phyloP scores from a whole-genome alignment of 2,113 vertebrate species.

The Lepus timidus region DNA sequence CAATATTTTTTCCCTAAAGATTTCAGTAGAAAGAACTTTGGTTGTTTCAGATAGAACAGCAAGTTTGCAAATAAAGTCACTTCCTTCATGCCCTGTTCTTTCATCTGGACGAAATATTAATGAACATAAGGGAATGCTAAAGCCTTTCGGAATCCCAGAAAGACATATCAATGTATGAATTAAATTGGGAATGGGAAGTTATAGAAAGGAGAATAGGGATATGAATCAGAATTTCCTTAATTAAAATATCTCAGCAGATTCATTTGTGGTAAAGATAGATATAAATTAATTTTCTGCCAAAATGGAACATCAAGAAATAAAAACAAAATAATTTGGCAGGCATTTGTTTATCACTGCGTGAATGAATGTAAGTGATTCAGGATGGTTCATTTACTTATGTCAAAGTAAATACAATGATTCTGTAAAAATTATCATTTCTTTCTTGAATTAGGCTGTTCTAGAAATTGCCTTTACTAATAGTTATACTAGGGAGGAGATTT shows the following conservation, averaged over 20 bases:
- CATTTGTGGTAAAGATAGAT: neutral
- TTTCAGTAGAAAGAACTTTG: neutral
- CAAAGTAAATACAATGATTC: neutral
- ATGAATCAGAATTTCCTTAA: neutral
- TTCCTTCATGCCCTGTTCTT: neutral
- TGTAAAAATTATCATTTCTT: neutral
- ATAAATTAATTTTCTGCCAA: neutral
- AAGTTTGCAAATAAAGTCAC: slow-evolving; percentile 2
- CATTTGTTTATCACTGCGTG: neutral
- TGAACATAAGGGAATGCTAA: neutral
- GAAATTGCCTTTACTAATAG: neutral
- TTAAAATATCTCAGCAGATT: neutral
- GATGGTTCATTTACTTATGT: neutral
- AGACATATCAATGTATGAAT: neutral
- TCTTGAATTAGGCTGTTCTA: neutral
- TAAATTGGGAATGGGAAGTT: neutral
- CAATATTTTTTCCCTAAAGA: neutral
- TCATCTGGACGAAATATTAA: slow-evolving; percentile 1
- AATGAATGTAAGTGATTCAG: neutral
- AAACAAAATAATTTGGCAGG: neutral
- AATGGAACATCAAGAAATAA: neutral
- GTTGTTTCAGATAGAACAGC: neutral
- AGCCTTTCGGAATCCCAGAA: neutral
- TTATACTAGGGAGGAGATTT: neutral
- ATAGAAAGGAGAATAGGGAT: neutral